A percentile compares a stretch with the other conserved stretches of the same genome.
Evolutionary conservation across 2,888 invertebrate genomes (phyloP).

Genomic region (Dryobota labecula): DNA sequence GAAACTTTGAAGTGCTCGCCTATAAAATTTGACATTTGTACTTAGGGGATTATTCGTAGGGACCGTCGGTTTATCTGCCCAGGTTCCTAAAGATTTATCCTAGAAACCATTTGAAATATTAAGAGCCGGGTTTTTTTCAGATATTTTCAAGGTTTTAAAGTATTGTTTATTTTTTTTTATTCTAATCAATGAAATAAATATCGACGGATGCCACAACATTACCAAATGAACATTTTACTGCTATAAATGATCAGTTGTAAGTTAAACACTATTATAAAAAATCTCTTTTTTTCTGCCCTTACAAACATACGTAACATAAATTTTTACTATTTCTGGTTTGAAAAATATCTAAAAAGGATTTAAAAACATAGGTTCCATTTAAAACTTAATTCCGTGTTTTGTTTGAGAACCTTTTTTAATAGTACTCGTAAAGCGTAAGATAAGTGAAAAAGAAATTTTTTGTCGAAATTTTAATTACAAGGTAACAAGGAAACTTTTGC

Average conservation of each 20-base stretch:
- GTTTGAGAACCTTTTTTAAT: constrained; percentile 40
- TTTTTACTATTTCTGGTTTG: not conserved
- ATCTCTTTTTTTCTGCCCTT: not conserved
- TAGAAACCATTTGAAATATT: not conserved
- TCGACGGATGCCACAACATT: not conserved
- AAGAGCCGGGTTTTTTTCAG: not conserved
- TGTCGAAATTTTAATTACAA: constrained; percentile 62
- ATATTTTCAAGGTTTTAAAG: not conserved
- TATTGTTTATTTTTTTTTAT: not conserved
- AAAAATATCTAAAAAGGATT: not conserved
- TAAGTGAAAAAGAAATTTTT: constrained; percentile 47
- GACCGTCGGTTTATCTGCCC: not conserved
- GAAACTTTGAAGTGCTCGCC: too few species aligned
- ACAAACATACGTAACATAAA: not conserved
- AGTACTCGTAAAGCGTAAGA: constrained; percentile 38
- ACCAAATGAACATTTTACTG: not conserved
- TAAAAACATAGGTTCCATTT: constrained; percentile 9
- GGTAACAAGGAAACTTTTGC: constrained; percentile 63
- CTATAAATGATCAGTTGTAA: not conserved
- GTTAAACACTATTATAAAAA: too few species aligned
- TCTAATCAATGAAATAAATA: not conserved
- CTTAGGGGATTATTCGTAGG: too few species aligned
- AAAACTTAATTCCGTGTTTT: constrained; percentile 33
- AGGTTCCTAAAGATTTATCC: not conserved
- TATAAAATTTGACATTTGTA: too few species aligned